These are phyloP conservation scores for Yoshiicerus persimilis DNA, from an alignment of 1,140 invertebrate genomes.

Conservation along the genomic window DNA sequence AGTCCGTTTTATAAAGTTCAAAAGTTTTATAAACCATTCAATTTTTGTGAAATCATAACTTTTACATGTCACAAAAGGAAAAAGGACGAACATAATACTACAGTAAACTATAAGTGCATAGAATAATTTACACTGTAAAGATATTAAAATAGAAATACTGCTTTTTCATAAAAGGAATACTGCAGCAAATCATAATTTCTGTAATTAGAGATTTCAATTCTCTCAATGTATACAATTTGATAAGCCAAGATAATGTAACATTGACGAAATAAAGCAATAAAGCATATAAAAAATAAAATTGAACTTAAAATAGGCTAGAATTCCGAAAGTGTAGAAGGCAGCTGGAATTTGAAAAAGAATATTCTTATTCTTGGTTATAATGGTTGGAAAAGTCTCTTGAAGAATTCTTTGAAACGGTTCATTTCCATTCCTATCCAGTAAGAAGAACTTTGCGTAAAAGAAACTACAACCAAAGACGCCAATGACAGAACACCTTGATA, in stretches of 20 bases:
- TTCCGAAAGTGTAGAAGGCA: neutral
- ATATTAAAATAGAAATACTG: no score
- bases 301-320: neutral
- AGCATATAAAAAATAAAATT: neutral
- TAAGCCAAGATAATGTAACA: neutral
- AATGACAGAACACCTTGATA: no score
- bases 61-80: no score
- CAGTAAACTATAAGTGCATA: no score
- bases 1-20: no score
- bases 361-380: neutral
- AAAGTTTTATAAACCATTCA: no score
- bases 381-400: neutral
- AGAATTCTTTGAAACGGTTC: neutral
- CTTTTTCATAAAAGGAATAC: no score
- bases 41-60: no score
- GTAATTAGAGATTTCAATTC: neutral
- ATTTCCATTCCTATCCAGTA: neutral
- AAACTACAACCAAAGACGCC: neutral
- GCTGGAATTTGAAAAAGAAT: neutral
- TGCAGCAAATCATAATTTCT: neutral
- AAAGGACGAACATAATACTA: no score
- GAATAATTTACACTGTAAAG: no score
- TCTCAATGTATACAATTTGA: neutral
- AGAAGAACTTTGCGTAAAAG: neutral
- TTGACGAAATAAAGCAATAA: neutral